Percentiles rank a stretch among this genome's conserved stretches.
These are phyloP conservation scores for Ashinkailepas kermadecensis DNA, from an alignment of 2,888 invertebrate species.

Conservation along the genomic window DNA sequence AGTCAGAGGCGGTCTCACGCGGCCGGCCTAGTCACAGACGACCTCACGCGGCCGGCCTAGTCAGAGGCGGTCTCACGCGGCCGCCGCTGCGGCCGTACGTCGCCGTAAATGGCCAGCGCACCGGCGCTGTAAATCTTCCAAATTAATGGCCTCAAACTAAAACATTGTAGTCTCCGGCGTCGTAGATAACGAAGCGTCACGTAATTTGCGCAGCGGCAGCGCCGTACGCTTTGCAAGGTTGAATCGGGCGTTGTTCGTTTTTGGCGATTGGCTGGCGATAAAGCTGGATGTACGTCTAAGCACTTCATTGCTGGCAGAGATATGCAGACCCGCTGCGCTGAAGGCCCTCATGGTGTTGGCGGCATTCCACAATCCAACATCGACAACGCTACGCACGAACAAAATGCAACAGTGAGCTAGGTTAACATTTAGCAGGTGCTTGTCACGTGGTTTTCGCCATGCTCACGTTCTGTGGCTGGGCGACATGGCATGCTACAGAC, in stretches of 20 bases:
- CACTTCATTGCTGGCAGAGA: background rate
- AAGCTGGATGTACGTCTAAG: background rate
- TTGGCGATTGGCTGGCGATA: background rate
- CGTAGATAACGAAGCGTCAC: background rate
- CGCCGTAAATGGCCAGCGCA: background rate
- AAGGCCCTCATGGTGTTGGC: too few relatives aligned
- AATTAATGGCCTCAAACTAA: conserved; percentile 17
- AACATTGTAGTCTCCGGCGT: background rate
- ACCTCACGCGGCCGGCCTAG: too few relatives aligned
- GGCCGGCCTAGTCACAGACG: too few relatives aligned
- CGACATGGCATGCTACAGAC: too few relatives aligned
- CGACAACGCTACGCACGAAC: too few relatives aligned
- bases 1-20: too few relatives aligned
- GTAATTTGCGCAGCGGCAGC: background rate
- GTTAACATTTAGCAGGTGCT: too few relatives aligned
- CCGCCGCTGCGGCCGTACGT: background rate
- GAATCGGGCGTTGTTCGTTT: background rate
- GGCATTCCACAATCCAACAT: too few relatives aligned
- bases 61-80: background rate
- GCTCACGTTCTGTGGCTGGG: too few relatives aligned
- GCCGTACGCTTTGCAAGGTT: background rate
- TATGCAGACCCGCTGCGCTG: background rate
- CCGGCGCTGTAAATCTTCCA: background rate
- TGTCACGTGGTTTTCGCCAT: too few relatives aligned
- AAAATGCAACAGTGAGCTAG: too few relatives aligned